Percentiles rank a stretch among this genome's conserved stretches.
phyloP scores from a whole-genome alignment of 2,113 vertebrate species.

The Syngnathus floridae region DNA sequence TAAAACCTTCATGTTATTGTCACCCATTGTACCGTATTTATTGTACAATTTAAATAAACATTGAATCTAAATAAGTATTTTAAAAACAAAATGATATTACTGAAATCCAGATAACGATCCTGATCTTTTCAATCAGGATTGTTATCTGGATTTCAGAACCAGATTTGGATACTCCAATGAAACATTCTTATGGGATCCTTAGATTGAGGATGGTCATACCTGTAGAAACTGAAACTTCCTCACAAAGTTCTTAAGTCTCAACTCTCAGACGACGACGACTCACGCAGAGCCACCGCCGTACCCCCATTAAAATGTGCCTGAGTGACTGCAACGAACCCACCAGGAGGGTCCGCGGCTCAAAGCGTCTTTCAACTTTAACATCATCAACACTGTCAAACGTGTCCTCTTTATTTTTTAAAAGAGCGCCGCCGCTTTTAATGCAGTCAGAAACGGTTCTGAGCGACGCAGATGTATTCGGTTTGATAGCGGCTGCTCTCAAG shows the following conservation, averaged over 20 bases:
- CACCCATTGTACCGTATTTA: too few species aligned
- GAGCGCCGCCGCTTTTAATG: conserved; percentile 59
- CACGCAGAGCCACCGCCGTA: not conserved
- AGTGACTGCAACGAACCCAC: conserved; percentile 47
- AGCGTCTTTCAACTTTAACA: conserved; percentile 65
- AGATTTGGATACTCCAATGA: not conserved
- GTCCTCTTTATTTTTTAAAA: conserved; percentile 40
- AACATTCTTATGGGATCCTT: not conserved
- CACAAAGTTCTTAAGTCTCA: not conserved
- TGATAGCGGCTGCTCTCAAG: conserved; percentile 55
- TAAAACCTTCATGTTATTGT: too few species aligned
- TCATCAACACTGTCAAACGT: conserved; percentile 66
- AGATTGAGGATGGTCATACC: not conserved
- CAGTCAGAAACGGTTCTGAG: conserved; percentile 53
- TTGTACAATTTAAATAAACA: too few species aligned
- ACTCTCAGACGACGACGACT: not conserved
- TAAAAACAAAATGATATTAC: too few species aligned
- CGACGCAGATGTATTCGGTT: conserved; percentile 62
- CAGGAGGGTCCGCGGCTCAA: conserved; percentile 56
- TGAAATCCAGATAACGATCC: too few species aligned
- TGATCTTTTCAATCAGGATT: too few species aligned
- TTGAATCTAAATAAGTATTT: too few species aligned
- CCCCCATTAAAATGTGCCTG: conserved; percentile 51
- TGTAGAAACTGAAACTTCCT: not conserved
- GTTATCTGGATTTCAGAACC: not conserved